Base-by-base conservation (phyloP, 2,888 invertebrate species). In the Sphaerophoria taeniata region DNA sequence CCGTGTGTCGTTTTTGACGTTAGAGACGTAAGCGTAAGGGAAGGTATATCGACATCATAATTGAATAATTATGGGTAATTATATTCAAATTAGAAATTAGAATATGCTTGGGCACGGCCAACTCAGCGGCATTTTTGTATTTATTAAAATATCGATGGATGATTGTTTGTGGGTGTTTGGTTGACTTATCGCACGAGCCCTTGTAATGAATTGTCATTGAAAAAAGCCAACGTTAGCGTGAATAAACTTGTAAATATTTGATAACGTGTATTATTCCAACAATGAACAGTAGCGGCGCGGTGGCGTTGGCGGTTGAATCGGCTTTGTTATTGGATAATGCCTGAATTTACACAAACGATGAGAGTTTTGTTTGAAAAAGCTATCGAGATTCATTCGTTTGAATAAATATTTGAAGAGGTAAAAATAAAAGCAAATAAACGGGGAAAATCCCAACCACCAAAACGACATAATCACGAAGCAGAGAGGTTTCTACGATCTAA, bases 11-110 rank as follows among this genome's bases (percentile, higher is more conserved):
- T 11, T 60, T 60, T 71, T 11, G 16, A 14, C 16, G 24, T 11
- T 60, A 60, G 60, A 60, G 39, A 9, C 7, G 6, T 24, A 55
- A 3, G 11, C 61, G 6, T 36, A 72, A 47, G 74, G 63, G n/a
- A n/a, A n/a, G n/a, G n/a, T n/a, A n/a, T n/a, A n/a, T n/a, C n/a
- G n/a, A n/a, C n/a, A n/a, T n/a, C 63, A 78, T 82, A 82, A 86
- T 82, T 82, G 82, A 86, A 78, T 86, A 82, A 86, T 86, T 86
- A 77, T 86, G 45, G 81, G 78, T 74, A 86, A 86, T 82, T 86
- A 82, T 81, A 61, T 72, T 72, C 84, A 80, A 43, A 84, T 84
- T 75, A 65, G 80, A 76, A 69, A 80, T 80, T 84, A 84, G 80
- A 84, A 80, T 80, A 71, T 72, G 71, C 47, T 55, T 69, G 72